These are phyloP conservation scores for Cairina moschata DNA, from an alignment of 2,113 vertebrate genomes.

Conservation along the genomic window DNA sequence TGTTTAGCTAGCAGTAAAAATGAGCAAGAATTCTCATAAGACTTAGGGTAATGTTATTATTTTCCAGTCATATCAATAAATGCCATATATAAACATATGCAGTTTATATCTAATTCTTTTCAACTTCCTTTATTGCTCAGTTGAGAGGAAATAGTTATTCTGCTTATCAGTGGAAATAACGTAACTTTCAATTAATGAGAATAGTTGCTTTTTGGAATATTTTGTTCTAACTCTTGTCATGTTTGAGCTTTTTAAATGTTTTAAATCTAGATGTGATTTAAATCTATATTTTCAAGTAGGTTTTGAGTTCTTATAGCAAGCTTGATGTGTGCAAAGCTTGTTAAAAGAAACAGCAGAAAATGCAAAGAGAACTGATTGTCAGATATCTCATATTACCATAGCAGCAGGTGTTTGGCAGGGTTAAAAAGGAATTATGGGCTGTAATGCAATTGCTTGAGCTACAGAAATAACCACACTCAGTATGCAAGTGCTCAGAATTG, in stretches of 20 bases:
- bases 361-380: background rate
- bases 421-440: background rate
- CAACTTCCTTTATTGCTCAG: slow-evolving; percentile 12
- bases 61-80: background rate
- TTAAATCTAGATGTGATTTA: background rate
- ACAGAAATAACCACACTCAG: background rate
- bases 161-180: background rate
- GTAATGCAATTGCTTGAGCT: background rate
- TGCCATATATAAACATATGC: slow-evolving; percentile 39
- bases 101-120: background rate
- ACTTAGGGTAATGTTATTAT: background rate
- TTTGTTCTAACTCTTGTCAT: background rate
- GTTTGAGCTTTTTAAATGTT: background rate
- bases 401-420: background rate
- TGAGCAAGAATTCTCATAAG: background rate
- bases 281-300: background rate
- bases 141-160: slow-evolving; percentile 10
- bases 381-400: background rate
- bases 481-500: background rate
- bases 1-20: background rate
- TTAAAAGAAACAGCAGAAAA: background rate
- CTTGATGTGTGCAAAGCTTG: background rate
- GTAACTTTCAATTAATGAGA: too few species aligned
- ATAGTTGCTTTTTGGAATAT: background rate
- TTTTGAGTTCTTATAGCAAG: background rate